Evolutionary conservation across 2,888 invertebrate species (phyloP), one percentile per base, ranked within the genome.

Genomic region (Agrotis segetum): DNA sequence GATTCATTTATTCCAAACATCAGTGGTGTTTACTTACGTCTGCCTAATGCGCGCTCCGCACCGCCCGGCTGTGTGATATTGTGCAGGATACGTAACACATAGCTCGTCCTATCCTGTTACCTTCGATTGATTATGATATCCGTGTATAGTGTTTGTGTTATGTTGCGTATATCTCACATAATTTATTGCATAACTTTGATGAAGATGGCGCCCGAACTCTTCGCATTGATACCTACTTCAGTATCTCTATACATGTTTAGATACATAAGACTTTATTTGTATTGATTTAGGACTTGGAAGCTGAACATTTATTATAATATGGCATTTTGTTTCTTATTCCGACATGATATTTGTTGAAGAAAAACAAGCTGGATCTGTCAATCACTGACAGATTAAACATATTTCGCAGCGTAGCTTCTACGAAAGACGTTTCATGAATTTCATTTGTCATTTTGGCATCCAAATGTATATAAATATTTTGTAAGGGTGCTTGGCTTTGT

Each of bases 361-460:
- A 71, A 77, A 70, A 74, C 63, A 78, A 56, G 58, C 47, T 79
- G 68, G 58, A 60, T 46, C 70, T 73, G 75, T 82, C 79, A 83
- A 71, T 81, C 79, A 77, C 65, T 68, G 74, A 84, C 84, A 83
- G 76, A 83, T 79, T 79, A 82, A 81, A 85, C 84, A 83, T 83
- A 85, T 84, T 82, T 83, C 82, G 71, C 79, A 74, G 79, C 71
- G 77, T 64, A 71, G 61, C 67, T 66, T 79, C 78, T 59, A 67
- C 67, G 74, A 76, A 68, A 85, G 72, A 82, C 77, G 80, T 88
- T 87, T 85, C 74, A 81, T 79, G 74, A 86, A 87, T 88, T 87
- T 85, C 86, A 89, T 88, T 88, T 87, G 87, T 89, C 88, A 86
- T 85, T 79, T 85, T 87, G 87, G 77, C 88, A 85, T 73, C 73